Percentiles rank a stretch among this genome's conserved stretches.
Evolutionary conservation across 1,140 invertebrate species (phyloP).

Genomic region (Sogatella furcifera): DNA sequence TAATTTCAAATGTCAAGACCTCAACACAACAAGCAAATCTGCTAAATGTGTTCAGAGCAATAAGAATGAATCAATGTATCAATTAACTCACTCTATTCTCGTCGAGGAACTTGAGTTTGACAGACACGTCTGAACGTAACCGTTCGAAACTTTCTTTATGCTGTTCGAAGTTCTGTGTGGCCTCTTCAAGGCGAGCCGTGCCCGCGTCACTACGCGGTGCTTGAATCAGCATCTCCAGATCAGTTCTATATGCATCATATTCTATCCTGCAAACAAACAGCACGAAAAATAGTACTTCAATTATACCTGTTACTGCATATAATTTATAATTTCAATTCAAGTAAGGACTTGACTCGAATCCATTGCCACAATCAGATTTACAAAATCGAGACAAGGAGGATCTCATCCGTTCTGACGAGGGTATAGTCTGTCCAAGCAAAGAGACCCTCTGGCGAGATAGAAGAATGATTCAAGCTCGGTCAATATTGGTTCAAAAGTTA

Average conservation of each 20-base stretch:
- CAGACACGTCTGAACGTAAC: slow-evolving; percentile 79
- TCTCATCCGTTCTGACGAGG: too few species aligned
- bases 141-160: slow-evolving; percentile 87
- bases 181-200: slow-evolving; percentile 56
- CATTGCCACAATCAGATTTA: too few species aligned
- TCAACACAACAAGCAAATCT: not conserved
- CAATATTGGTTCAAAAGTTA: too few species aligned
- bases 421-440: too few species aligned
- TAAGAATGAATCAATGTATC: not conserved
- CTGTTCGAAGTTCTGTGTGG: slow-evolving; percentile 67
- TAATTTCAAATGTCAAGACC: too few species aligned
- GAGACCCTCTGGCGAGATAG: too few species aligned
- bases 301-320: too few species aligned
- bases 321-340: too few species aligned
- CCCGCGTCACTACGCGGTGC: slow-evolving; percentile 47
- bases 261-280: slow-evolving; percentile 67
- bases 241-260: slow-evolving; percentile 92
- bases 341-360: too few species aligned
- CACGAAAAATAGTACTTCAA: too few species aligned
- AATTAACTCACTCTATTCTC: slow-evolving; percentile 75
- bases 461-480: too few species aligned
- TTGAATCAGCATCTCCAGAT: slow-evolving; percentile 67
- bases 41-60: not conserved
- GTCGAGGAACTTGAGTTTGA: slow-evolving; percentile 92
- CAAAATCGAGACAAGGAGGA: too few species aligned